These are phyloP conservation scores for Octomys mimax DNA, from an alignment of 2,797 vertebrate species.

Conservation along the genomic window DNA sequence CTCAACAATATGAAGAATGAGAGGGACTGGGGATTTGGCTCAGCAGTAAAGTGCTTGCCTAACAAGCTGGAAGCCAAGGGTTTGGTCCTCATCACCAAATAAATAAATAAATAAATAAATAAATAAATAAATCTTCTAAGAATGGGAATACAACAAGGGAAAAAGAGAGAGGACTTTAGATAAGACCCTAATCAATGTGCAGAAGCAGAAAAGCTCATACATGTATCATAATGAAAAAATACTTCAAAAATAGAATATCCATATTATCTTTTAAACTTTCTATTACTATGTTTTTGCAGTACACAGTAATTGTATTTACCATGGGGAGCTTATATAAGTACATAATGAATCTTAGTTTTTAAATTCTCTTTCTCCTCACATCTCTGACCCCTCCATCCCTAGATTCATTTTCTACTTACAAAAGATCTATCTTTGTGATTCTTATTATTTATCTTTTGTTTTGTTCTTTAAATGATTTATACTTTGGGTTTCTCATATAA, in stretches of 20 bases:
- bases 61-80: too few species aligned
- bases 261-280: neutral
- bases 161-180: neutral
- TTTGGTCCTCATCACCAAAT: too few species aligned
- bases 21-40: neutral
- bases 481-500: neutral
- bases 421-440: neutral
- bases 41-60: too few species aligned
- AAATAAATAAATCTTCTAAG: too few species aligned
- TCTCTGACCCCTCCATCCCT: neutral
- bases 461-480: neutral
- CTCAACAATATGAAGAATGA: neutral
- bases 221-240: neutral
- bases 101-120: too few species aligned
- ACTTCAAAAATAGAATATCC: neutral
- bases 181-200: neutral
- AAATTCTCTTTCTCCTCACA: neutral
- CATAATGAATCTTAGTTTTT: neutral
- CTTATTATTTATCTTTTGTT: neutral
- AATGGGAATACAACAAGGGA: neutral
- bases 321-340: neutral
- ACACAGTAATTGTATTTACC: neutral
- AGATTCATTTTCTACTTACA: neutral
- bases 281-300: neutral
- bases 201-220: neutral